Evolutionary conservation across 2,113 vertebrate species (phyloP).

Genomic region (Beaufortia kweichowensis): DNA sequence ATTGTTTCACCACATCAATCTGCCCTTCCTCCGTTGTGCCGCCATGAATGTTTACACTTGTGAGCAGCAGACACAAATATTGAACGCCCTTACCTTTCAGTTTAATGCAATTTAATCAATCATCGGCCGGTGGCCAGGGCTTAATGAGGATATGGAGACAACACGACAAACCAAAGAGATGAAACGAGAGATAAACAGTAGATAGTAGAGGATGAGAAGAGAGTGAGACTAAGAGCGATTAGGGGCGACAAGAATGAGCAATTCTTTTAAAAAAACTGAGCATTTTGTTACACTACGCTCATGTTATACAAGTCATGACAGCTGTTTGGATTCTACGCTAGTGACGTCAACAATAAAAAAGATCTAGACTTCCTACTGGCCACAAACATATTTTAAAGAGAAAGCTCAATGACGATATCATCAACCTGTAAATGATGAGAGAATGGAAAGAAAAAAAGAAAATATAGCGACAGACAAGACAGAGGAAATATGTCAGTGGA

Average conservation of each 20-base stretch:
- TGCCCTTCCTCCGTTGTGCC: constrained; percentile 44
- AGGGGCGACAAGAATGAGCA: not conserved
- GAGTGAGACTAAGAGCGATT: not conserved
- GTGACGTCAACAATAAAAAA: not conserved
- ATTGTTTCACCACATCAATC: constrained; percentile 30
- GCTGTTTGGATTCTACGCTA: constrained; percentile 24
- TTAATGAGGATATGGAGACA: constrained; percentile 48
- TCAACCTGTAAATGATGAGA: constrained; percentile 5
- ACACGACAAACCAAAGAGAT: not conserved
- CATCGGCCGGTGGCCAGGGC: constrained; percentile 53
- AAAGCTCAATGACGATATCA: not conserved
- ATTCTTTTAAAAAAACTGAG: no score
- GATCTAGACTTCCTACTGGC: not conserved
- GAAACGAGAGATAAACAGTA: constrained; percentile 39
- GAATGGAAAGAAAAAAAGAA: not conserved
- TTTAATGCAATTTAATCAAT: constrained; percentile 71
- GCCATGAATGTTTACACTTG: constrained; percentile 64
- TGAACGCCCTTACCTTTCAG: constrained; percentile 62
- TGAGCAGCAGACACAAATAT: constrained; percentile 71
- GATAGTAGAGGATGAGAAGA: not conserved
- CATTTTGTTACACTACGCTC: no score
- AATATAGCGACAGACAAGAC: not conserved
- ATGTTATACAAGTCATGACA: no score
- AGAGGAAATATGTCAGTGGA: constrained; percentile 10
- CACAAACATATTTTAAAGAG: constrained; percentile 3